Evolutionary conservation across 2,888 invertebrate genomes (phyloP).

Genomic region (Orchestes rusci): DNA sequence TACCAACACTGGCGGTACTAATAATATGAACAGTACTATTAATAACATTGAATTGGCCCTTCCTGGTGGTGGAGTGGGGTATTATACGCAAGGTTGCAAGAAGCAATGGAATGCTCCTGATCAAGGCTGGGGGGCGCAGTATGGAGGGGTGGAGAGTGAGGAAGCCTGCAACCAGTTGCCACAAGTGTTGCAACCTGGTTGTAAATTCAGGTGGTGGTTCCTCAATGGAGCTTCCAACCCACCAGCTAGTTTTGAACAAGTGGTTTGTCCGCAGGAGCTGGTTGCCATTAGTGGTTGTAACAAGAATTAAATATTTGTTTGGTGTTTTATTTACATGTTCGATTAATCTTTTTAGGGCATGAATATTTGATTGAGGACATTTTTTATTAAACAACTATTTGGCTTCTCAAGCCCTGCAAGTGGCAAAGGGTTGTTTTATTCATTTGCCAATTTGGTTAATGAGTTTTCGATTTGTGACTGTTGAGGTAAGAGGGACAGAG

Average conservation of each 20-base stretch:
- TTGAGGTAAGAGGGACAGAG: too few relatives aligned
- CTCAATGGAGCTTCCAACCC: conserved; percentile 23
- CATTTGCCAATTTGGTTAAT: too few relatives aligned
- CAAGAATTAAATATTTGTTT: conserved; percentile 63
- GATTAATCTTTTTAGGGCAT: too few relatives aligned
- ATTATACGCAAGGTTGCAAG: conserved; percentile 26
- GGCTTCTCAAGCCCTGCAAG: too few relatives aligned
- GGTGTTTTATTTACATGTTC: too few relatives aligned
- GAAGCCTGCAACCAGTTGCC: conserved; percentile 26
- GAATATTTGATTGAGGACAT: too few relatives aligned
- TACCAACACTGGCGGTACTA: conserved; percentile 26
- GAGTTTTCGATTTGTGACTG: too few relatives aligned
- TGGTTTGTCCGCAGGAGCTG: conserved; percentile 22
- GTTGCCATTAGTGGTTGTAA: conserved; percentile 23
- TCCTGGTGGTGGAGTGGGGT: conserved; percentile 27
- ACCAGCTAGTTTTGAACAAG: conserved; percentile 18
- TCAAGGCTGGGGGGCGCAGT: conserved; percentile 27
- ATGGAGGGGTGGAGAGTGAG: conserved; percentile 26
- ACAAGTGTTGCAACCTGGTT: conserved; percentile 20
- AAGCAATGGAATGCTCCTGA: conserved; percentile 26
- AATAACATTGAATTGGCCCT: conserved; percentile 29
- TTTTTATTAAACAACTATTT: too few relatives aligned
- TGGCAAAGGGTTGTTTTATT: too few relatives aligned
- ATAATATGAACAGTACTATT: conserved; percentile 17
- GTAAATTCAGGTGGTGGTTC: conserved; percentile 24